Evolutionary conservation across 2,113 vertebrate species (phyloP).

Genomic region (Tauraco erythrolophus): DNA sequence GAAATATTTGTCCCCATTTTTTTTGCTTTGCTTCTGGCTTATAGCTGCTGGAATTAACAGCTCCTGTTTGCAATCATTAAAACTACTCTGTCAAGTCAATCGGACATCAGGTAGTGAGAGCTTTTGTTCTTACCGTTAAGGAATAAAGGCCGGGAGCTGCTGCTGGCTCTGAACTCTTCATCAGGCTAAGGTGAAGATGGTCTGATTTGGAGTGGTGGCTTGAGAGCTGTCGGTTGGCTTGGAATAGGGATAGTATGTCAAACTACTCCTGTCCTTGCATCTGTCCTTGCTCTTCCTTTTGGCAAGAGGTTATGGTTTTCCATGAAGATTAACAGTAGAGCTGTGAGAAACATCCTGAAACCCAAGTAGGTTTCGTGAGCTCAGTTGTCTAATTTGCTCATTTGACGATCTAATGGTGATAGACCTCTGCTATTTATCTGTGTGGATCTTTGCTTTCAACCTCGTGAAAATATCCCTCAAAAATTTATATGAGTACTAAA

Average conservation of each 20-base stretch:
- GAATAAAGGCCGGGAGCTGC: background rate
- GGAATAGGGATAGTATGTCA: background rate
- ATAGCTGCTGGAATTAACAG: background rate
- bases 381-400: background rate
- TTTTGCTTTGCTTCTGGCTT: background rate
- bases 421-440: fast-evolving
- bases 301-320: background rate
- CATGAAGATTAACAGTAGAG: background rate
- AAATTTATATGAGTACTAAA: background rate
- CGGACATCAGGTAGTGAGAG: background rate
- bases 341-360: background rate
- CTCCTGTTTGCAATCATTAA: background rate
- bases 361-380: background rate
- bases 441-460: background rate
- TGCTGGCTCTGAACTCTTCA: background rate
- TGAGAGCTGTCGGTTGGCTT: background rate
- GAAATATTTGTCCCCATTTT: background rate
- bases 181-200: background rate
- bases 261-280: background rate
- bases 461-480: background rate
- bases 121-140: background rate
- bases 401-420: background rate
- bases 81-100: background rate
- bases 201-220: background rate
- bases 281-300: background rate